These are phyloP conservation scores for Merops nubicus DNA, from an alignment of 2,113 vertebrate genomes.

Conservation along the genomic window DNA sequence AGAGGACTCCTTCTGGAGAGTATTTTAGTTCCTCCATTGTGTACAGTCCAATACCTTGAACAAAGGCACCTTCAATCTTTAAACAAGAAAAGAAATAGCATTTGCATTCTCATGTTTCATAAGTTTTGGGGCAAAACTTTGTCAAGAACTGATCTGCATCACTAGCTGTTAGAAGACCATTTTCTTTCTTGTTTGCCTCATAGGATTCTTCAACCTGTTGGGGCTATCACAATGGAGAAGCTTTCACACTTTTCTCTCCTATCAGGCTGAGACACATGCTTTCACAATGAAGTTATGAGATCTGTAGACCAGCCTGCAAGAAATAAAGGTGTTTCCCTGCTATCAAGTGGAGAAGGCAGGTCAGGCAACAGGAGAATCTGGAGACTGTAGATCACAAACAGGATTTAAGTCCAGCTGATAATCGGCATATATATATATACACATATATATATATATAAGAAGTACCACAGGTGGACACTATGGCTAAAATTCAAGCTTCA, in stretches of 20 bases:
- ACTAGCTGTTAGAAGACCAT: background rate
- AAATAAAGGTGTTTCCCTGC: background rate
- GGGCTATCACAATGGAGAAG: background rate
- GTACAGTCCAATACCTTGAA: conserved; percentile 85
- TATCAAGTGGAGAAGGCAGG: background rate
- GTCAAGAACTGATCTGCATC: background rate
- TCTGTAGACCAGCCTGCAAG: background rate
- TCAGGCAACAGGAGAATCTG: background rate
- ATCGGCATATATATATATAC: background rate
- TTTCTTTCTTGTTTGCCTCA: background rate
- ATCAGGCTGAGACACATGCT: background rate
- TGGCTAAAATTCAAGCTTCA: background rate
- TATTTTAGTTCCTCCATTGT: conserved; percentile 87
- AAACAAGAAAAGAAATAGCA: conserved; percentile 8
- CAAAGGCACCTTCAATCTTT: conserved; percentile 87
- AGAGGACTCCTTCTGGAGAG: conserved; percentile 81
- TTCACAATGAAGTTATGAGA: background rate
- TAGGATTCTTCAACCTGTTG: background rate
- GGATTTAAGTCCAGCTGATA: background rate
- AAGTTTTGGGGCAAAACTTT: background rate
- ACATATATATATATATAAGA: background rate
- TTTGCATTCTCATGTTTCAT: background rate
- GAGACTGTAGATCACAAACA: background rate
- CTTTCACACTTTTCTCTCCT: background rate
- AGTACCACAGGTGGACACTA: background rate